Conservation (phyloP, 2,113 vertebrate genomes). For the Cyanoramphus novaezelandiae region DNA sequence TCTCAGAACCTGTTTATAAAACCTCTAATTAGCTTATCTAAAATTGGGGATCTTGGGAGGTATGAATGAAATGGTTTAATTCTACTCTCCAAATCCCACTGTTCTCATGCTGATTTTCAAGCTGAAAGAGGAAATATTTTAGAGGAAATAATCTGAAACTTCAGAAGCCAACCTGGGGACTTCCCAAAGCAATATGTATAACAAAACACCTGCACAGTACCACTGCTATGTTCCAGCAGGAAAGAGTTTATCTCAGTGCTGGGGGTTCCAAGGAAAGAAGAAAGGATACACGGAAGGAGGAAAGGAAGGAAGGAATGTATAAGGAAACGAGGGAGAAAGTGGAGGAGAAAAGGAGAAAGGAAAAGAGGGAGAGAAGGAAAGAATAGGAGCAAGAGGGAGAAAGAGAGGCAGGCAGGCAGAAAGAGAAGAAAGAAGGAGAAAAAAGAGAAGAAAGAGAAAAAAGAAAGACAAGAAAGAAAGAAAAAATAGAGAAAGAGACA, state of each 20-base stretch:
- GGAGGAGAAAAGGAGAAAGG: neutral
- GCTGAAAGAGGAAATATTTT: neutral
- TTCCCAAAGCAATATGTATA: neutral
- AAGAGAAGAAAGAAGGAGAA: rapidly evolving
- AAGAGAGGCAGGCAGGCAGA: rapidly evolving
- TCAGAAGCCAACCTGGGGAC: neutral
- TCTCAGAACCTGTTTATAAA: neutral
- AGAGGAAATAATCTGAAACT: neutral
- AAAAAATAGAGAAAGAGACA: neutral
- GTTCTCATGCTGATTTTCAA: neutral
- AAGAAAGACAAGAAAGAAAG: rapidly evolving
- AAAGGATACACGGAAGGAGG: neutral
- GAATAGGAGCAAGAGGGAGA: rapidly evolving
- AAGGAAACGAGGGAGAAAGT: neutral
- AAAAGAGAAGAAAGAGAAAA: rapidly evolving
- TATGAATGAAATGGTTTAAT: neutral
- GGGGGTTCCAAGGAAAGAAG: neutral
- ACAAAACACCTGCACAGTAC: neutral
- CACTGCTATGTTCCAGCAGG: neutral
- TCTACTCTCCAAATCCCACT: neutral
- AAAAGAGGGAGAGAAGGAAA: neutral
- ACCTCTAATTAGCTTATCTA: neutral
- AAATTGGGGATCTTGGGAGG: neutral
- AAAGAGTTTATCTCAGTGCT: neutral
- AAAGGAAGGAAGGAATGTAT: neutral